A percentile compares a stretch with the other conserved stretches of the same genome.
These are phyloP conservation scores for Enteromius viviparus DNA, from an alignment of 2,797 vertebrate genomes.

Conservation along the genomic window DNA sequence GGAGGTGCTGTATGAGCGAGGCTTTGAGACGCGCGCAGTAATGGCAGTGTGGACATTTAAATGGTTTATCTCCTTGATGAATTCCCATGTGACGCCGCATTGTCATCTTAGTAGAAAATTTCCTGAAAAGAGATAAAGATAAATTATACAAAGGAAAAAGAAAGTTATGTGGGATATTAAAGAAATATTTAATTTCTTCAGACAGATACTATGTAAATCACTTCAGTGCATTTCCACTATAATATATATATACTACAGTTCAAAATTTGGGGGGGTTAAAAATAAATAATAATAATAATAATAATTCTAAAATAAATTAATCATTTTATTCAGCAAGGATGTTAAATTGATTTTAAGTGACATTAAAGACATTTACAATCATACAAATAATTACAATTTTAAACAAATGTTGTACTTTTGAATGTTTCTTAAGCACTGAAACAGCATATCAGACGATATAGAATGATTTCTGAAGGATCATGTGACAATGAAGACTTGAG, in stretches of 20 bases:
- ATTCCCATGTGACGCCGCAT: conserved; percentile 75
- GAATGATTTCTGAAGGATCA: background rate
- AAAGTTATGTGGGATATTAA: background rate
- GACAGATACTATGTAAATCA: background rate
- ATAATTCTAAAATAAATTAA: background rate
- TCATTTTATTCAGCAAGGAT: background rate
- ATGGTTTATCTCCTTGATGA: conserved; percentile 73
- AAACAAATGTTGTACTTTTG: background rate
- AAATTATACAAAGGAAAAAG: background rate
- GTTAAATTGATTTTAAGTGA: background rate
- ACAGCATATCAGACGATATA: background rate
- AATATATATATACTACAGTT: background rate
- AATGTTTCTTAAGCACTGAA: background rate
- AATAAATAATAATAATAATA: no score
- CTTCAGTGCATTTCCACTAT: background rate
- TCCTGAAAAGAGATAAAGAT: conserved; percentile 63
- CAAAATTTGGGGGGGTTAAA: background rate
- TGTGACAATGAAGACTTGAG: background rate
- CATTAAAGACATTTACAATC: background rate
- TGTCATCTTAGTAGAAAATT: conserved; percentile 73
- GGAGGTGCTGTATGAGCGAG: conserved; percentile 74
- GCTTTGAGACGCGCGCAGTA: conserved; percentile 75
- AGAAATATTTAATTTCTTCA: background rate
- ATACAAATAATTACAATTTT: background rate
- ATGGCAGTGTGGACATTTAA: conserved; percentile 69